Conservation (phyloP, 2,888 invertebrate species). For the Drosophila parthenogenetica region DNA sequence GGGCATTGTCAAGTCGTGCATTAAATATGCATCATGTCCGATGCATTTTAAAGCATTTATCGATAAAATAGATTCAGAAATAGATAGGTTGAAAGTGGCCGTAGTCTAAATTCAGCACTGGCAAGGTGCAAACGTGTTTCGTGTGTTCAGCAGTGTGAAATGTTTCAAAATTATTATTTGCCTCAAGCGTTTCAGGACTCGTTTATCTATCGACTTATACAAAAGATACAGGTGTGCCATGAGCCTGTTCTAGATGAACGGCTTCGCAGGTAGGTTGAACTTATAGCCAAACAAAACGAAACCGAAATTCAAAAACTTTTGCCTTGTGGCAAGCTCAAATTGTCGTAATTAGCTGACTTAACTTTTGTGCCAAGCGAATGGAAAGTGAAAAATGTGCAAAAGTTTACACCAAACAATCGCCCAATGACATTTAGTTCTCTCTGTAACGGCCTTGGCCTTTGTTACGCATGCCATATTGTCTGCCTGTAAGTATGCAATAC, state of each 20-base stretch:
- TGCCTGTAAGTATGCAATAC: constrained; percentile 47
- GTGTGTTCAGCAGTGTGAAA: constrained; percentile 35
- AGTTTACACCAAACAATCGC: constrained; percentile 30
- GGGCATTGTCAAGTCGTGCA: constrained; percentile 52
- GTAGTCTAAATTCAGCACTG: constrained; percentile 46
- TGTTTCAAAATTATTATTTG: constrained; percentile 70
- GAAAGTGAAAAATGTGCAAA: constrained; percentile 66
- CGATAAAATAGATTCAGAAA: constrained; percentile 71
- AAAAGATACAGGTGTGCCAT: constrained; percentile 74
- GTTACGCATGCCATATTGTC: constrained; percentile 59
- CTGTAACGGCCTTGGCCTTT: constrained; percentile 70
- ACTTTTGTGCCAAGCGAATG: constrained; percentile 44
- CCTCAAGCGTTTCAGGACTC: constrained; percentile 65
- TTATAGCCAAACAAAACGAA: constrained; percentile 16
- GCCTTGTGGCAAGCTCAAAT: constrained; percentile 35
- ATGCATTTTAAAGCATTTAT: constrained; percentile 74
- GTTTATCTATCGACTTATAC: constrained; percentile 70
- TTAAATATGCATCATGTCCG: constrained; percentile 74
- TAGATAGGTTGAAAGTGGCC: neutral
- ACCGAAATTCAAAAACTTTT: constrained; percentile 44
- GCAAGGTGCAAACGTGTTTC: constrained; percentile 39
- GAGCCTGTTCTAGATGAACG: constrained; percentile 54
- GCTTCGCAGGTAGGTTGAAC: constrained; percentile 65
- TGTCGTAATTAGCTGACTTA: constrained; percentile 59
- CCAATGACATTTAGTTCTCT: constrained; percentile 66